Evolutionary conservation across 2,113 vertebrate genomes (phyloP).

Genomic region (Scartelaos histophorus): DNA sequence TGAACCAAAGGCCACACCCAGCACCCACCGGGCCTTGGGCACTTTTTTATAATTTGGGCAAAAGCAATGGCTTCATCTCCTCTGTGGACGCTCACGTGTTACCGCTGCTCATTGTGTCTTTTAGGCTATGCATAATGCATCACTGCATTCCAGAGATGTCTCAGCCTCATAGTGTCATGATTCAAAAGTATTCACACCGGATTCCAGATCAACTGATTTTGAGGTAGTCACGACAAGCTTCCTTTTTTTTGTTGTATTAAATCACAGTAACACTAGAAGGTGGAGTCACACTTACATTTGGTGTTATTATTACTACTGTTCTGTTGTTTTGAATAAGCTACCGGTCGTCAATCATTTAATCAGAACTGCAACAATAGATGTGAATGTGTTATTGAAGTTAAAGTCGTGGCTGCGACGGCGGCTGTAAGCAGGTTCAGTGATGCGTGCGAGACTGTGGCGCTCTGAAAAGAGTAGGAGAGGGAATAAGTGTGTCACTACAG

Average conservation of each 20-base stretch:
- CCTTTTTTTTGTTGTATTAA: slow-evolving; percentile 12
- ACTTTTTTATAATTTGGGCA: slow-evolving; percentile 50
- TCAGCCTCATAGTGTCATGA: slow-evolving; percentile 33
- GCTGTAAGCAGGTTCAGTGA: slow-evolving; percentile 40
- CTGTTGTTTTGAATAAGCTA: not conserved
- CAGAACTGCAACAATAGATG: slow-evolving; percentile 5
- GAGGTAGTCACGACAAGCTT: not conserved
- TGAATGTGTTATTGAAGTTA: slow-evolving; percentile 9
- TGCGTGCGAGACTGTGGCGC: slow-evolving; percentile 39
- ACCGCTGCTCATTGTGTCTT: slow-evolving; percentile 31
- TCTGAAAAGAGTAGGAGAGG: slow-evolving; percentile 61
- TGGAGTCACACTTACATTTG: slow-evolving; percentile 2
- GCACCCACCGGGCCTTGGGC: slow-evolving; percentile 40
- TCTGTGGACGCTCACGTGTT: slow-evolving; percentile 43
- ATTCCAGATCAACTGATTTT: slow-evolving; percentile 9
- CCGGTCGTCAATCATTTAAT: slow-evolving; percentile 1
- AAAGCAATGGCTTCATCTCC: slow-evolving; percentile 28
- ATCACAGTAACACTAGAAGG: slow-evolving; percentile 15
- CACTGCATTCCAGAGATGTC: slow-evolving; percentile 57
- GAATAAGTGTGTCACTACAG: slow-evolving; percentile 34
- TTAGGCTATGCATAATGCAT: slow-evolving; percentile 40
- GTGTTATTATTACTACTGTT: not conserved
- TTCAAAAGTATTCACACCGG: slow-evolving; percentile 20
- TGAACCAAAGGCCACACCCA: slow-evolving; percentile 53
- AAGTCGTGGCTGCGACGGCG: slow-evolving; percentile 5